Conservation (phyloP, 2,797 vertebrate species). For the Lepus townsendii region DNA sequence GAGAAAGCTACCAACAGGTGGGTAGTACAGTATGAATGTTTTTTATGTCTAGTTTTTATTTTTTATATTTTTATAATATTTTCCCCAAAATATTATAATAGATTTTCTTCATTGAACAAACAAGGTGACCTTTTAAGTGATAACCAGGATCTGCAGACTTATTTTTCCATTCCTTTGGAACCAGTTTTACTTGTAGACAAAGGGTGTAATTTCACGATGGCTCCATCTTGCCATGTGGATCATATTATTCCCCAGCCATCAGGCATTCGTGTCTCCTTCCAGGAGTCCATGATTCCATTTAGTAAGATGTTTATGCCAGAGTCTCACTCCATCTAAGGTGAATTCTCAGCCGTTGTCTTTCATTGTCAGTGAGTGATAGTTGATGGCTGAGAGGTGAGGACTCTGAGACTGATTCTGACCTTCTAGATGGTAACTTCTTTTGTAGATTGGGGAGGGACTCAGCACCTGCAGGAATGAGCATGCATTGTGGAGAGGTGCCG, state of each 20-base stretch:
- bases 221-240: neutral
- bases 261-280: neutral
- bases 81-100: slow-evolving; percentile 40
- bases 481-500: neutral
- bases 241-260: neutral
- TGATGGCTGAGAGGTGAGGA: neutral
- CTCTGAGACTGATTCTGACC: neutral
- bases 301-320: neutral
- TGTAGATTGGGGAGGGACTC: neutral
- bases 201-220: slow-evolving; percentile 14
- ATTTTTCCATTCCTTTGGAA: slow-evolving; percentile 30
- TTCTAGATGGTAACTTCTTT: neutral
- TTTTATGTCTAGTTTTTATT: slow-evolving; percentile 10
- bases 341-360: neutral
- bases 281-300: slow-evolving; percentile 1
- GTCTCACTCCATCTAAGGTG: neutral
- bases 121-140: neutral
- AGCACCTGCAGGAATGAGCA: neutral
- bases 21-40: neutral
- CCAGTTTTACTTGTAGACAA: slow-evolving; percentile 22
- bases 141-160: neutral
- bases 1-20: neutral
- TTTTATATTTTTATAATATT: neutral
- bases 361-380: neutral
- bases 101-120: neutral